Base-by-base conservation (phyloP, 2,113 vertebrate genomes). In the Sceloporus tristichus region DNA sequence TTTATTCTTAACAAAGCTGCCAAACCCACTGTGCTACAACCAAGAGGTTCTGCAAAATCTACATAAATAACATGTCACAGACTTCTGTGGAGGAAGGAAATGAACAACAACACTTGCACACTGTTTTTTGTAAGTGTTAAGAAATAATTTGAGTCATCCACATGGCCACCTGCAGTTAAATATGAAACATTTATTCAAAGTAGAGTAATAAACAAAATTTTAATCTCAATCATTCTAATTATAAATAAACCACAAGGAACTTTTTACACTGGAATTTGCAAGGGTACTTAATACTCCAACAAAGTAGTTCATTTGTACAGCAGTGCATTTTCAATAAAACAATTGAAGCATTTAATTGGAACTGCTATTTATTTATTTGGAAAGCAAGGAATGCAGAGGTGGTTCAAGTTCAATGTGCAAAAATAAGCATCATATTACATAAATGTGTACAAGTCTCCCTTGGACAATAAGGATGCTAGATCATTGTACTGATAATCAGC, bases 271-370 rank as follows among this genome's bases (percentile, higher is more conserved):
- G 27, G 56, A 86, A 86, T 87, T 82, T 84, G 82, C 84, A 85
- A 87, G 23, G 19, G 59, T 40, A 89, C 92, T 74, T 89, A 87
- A 84, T 80, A 53, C 7, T 90, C 86, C 27, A 70, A n/a, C 40
- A 2, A 82, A 89, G n/a, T 86, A 29, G 79, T 85, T 93, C 11
- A 79, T 90, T 88, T 89, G 71, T 86, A 91, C 85, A 95, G 1
- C 27, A 53, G n/a, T 78, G 62, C 87, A 7, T 91, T 94, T 95
- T 93, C 38, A 84, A 85, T 70, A 84, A 89, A 94, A 79, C 25
- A 93, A 78, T 42, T 40, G 71, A 92, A 94, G 82, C 71, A 95
- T 92, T 93, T 95, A 95, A 89, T 90, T 92, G 8, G 2, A 92
- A 91, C 90, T 66, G 82, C 80, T 91, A 89, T 93, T 93, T 92